Conservation (phyloP, 2,888 invertebrate genomes). For the Agrochola circellaris region DNA sequence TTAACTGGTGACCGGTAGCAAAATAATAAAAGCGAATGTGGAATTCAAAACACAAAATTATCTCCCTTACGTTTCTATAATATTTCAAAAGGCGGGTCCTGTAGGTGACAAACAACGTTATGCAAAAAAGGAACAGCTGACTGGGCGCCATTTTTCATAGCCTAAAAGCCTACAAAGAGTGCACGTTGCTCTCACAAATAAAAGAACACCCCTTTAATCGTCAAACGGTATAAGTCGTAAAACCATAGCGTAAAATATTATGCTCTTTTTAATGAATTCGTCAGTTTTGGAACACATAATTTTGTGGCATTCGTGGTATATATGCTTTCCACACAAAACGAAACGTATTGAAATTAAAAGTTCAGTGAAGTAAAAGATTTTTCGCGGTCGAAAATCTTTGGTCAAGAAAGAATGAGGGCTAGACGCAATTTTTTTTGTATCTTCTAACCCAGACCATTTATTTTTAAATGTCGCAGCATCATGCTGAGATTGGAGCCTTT, state of each 20-base stretch:
- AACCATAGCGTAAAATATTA: conserved; percentile 8
- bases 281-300: background rate
- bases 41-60: background rate
- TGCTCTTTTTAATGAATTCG: conserved; percentile 2
- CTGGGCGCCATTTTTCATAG: conserved; percentile 54
- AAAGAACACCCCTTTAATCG: conserved; percentile 38
- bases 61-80: background rate
- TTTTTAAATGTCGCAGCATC: no score
- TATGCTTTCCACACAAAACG: background rate
- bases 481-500: no score
- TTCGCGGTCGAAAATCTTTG: background rate
- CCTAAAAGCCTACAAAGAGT: conserved; percentile 56
- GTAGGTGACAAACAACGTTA: conserved; percentile 48
- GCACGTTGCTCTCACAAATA: conserved; percentile 27
- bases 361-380: background rate
- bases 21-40: background rate
- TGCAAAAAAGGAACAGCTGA: conserved; percentile 53
- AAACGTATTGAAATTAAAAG: background rate
- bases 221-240: conserved; percentile 28
- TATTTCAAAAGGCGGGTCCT: conserved; percentile 41
- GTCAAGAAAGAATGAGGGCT: background rate
- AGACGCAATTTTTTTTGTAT: background rate
- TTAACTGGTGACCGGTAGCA: background rate
- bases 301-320: background rate
- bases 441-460: no score